Base-by-base conservation (phyloP, 2,797 vertebrate species). In the Sorex maritimensis region DNA sequence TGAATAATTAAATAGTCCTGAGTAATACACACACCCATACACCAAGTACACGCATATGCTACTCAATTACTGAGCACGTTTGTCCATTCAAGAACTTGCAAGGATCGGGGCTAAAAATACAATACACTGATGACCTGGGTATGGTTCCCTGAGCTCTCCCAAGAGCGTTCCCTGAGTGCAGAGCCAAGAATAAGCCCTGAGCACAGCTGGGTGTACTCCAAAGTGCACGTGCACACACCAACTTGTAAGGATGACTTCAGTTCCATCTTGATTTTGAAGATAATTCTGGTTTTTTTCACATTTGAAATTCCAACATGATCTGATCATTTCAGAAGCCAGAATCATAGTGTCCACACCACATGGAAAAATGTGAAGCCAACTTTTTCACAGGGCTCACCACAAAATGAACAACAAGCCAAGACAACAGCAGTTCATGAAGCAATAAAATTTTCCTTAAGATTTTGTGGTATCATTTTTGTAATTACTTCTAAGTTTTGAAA, bases 1-100 rank as follows among this genome's bases (percentile, higher is more conserved):
- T 97, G 98, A 97, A 92, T 96, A 96, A 96, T 97, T 97, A 98
- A 97, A 91, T 58, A 96, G 77, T 89, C 74, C 14, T 9, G 71
- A 92, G 81, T 81, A 96, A 96, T 81, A 17, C 23, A 52, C 23
- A 52, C 52, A 44, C 49, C 55, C 28, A 81, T 75, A 86, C 52
- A 85, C 41, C 89, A 44, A 44, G 41, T 95, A 97, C 94, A 96
- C 78, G 6, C 95, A 92, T 3, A 21, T 26, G 34, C 15, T 93
- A 96, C 69, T 75, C 95, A 95, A 95, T 83, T 75, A 61, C 81
- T 96, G 94, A 97, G 89, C 95, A 93, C 94, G 93, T 95, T 94
- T 93, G 92, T 55, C 82, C 96, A 96, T 96, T 97, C 94, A 84
- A 90, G 92, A 97, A 96, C 86, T 83, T 12, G 0, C 93, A 94